These are phyloP conservation scores for Tachycineta bicolor DNA, from an alignment of 2,113 vertebrate species.

Conservation along the genomic window DNA sequence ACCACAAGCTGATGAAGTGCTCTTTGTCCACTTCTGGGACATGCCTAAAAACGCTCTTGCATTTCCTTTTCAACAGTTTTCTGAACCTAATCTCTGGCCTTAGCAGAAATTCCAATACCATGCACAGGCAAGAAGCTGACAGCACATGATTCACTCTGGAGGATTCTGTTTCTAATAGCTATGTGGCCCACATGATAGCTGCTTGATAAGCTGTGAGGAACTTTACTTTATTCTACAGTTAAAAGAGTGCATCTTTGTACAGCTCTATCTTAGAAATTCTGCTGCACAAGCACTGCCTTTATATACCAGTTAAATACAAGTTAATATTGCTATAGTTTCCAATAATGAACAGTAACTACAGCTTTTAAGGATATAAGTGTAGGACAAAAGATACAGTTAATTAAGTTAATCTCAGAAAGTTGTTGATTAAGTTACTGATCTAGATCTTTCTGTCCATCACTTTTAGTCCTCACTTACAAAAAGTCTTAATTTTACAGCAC, in stretches of 20 bases:
- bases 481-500: background rate
- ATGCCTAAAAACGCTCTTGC: background rate
- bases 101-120: background rate
- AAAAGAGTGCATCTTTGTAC: background rate
- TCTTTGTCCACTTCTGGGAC: background rate
- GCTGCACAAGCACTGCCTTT: background rate
- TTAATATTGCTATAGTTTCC: background rate
- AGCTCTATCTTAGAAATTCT: background rate
- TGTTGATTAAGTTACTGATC: background rate
- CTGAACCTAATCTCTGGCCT: background rate
- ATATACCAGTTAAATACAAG: background rate
- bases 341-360: background rate
- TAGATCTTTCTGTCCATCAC: background rate
- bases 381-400: background rate
- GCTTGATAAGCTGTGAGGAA: background rate
- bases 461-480: background rate
- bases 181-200: background rate
- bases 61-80: background rate
- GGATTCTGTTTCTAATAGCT: background rate
- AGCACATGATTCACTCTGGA: background rate
- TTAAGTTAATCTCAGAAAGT: background rate
- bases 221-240: background rate
- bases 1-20: background rate
- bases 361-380: background rate
- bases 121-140: background rate